Conservation (phyloP, 2,888 invertebrate genomes). For the Diachrysia chrysitis region DNA sequence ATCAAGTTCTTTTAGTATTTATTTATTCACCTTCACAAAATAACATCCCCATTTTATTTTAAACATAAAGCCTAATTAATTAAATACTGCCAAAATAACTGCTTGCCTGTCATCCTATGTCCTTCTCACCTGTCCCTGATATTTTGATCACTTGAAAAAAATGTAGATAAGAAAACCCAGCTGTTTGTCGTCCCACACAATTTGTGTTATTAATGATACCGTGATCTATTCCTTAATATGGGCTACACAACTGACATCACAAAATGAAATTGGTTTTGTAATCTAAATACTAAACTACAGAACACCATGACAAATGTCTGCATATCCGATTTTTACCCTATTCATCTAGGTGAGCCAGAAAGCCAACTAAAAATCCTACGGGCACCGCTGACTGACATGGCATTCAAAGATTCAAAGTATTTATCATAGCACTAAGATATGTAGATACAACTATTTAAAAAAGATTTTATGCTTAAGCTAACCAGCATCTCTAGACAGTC, state of each 20-base stretch:
- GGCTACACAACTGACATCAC: neutral
- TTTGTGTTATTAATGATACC: conserved; percentile 2
- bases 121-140: conserved; percentile 23
- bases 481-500: conserved; percentile 24
- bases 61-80: too few species aligned
- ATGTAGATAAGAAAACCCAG: neutral
- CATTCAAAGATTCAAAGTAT: too few species aligned
- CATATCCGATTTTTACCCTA: too few species aligned
- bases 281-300: neutral
- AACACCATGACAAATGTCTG: too few species aligned
- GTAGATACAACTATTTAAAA: too few species aligned
- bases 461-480: conserved; percentile 6
- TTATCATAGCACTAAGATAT: too few species aligned
- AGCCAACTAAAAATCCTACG: too few species aligned
- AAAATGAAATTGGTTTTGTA: neutral
- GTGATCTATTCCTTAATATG: neutral
- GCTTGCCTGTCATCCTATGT: conserved; percentile 21
- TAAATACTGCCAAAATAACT: conserved; percentile 33
- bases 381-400: too few species aligned
- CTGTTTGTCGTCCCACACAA: conserved; percentile 7
- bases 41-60: too few species aligned
- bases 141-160: neutral
- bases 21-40: too few species aligned
- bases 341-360: too few species aligned
- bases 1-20: too few species aligned